These are phyloP conservation scores for Antechinus flavipes DNA, from an alignment of 2,113 vertebrate genomes.

Conservation along the genomic window DNA sequence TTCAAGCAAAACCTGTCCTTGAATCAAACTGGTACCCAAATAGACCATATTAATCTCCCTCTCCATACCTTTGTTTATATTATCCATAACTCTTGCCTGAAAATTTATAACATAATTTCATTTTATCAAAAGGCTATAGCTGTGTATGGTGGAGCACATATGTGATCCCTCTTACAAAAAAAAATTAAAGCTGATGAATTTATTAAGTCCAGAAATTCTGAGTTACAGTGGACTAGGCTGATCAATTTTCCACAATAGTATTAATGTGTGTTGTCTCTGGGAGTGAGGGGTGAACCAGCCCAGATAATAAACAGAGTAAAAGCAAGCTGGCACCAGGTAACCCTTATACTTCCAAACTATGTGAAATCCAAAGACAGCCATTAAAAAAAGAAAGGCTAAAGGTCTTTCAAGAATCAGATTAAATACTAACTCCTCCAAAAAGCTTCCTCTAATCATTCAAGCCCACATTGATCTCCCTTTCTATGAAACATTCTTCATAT, in stretches of 20 bases:
- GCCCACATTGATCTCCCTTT: neutral
- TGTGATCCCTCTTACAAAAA: neutral
- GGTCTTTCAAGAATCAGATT: neutral
- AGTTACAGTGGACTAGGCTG: neutral
- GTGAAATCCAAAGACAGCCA: neutral
- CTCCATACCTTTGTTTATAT: neutral
- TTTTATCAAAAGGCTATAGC: neutral
- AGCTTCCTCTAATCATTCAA: neutral
- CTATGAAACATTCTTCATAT: conserved; percentile 37
- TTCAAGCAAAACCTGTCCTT: neutral
- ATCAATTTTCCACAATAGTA: neutral
- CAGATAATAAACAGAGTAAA: neutral
- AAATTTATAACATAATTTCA: neutral
- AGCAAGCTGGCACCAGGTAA: neutral
- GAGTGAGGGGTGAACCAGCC: neutral
- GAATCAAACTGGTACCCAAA: neutral
- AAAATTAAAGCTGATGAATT: neutral
- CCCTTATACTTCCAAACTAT: neutral
- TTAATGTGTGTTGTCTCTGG: neutral
- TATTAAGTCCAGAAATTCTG: neutral
- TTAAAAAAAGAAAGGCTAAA: neutral
- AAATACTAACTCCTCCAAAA: neutral
- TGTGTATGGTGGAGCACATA: neutral
- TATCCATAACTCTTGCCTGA: neutral
- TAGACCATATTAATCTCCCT: neutral